These are phyloP conservation scores for Brachypalpus laphriformis DNA, from an alignment of 2,888 invertebrate species.

Conservation along the genomic window DNA sequence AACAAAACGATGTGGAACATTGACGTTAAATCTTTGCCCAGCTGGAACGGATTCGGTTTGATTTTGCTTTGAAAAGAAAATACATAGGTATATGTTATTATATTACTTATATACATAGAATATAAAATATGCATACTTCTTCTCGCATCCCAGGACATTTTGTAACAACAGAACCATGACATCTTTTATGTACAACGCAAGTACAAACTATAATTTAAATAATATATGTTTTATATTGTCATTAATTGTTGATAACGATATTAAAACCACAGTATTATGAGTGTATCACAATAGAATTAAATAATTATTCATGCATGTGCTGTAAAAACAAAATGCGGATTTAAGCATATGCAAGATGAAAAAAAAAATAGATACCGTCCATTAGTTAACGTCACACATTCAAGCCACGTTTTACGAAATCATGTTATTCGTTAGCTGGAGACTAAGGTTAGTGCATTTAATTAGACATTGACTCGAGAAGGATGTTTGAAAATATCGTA, in stretches of 20 bases:
- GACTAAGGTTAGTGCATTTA: neutral
- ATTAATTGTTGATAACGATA: slow-evolving; percentile 26
- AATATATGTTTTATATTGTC: slow-evolving; percentile 24
- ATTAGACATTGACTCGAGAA: neutral
- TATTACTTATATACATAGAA: slow-evolving; percentile 11
- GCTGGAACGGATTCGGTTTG: slow-evolving; percentile 86
- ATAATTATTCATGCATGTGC: slow-evolving; percentile 41
- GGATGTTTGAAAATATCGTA: neutral
- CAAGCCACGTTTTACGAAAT: neutral
- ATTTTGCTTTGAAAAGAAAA: slow-evolving; percentile 79
- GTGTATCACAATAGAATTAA: slow-evolving; percentile 2
- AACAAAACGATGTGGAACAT: slow-evolving; percentile 97
- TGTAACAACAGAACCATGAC: slow-evolving; percentile 98
- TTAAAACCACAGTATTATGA: slow-evolving; percentile 7
- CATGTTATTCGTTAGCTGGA: neutral
- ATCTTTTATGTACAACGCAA: slow-evolving; percentile 99
- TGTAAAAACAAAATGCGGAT: slow-evolving; percentile 27
- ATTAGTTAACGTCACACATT: slow-evolving; percentile 15
- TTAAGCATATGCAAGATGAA: slow-evolving; percentile 26
- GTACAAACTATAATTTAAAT: slow-evolving; percentile 92
- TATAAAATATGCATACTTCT: slow-evolving; percentile 84
- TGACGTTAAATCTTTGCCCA: slow-evolving; percentile 96
- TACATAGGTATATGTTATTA: neutral
- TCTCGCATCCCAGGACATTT: slow-evolving; percentile 99
- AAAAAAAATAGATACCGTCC: neutral